Conservation (phyloP, 2,113 vertebrate genomes). For the Pachycephala philippinensis region DNA sequence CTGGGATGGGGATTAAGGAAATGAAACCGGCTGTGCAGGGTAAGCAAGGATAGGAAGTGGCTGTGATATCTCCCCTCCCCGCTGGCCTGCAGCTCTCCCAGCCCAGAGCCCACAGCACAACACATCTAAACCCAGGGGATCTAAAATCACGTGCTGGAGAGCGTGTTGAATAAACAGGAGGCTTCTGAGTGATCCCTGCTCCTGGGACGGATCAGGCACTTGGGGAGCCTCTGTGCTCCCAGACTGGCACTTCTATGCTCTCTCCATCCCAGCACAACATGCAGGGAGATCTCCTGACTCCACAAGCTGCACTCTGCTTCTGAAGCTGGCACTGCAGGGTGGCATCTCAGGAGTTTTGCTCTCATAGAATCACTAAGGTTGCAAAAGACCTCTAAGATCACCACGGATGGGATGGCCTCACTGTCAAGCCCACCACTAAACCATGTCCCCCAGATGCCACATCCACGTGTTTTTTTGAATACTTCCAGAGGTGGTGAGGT, state of each 20-base stretch:
- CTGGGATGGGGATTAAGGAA: conserved; percentile 2
- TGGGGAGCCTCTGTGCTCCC: rapidly evolving
- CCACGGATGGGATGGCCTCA: no score
- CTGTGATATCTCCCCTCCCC: neutral
- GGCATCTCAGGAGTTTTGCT: neutral
- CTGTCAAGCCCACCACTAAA: neutral
- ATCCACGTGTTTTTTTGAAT: neutral
- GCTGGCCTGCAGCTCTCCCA: neutral
- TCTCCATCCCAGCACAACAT: neutral
- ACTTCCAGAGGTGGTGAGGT: neutral
- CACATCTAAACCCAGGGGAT: neutral
- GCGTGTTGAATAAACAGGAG: rapidly evolving
- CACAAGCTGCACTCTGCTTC: neutral
- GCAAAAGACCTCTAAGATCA: neutral
- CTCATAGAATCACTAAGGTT: neutral
- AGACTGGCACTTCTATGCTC: neutral
- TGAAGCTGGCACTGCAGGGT: neutral
- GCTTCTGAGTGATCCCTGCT: neutral
- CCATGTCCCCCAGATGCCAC: neutral
- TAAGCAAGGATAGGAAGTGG: conserved; percentile 7
- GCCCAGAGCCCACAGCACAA: neutral
- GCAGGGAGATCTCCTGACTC: neutral
- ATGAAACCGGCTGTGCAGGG: neutral
- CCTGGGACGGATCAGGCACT: neutral
- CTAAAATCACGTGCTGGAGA: neutral